These are phyloP conservation scores for Hapalemur alaotrensis DNA, from an alignment of 2,797 vertebrate genomes.

Conservation along the genomic window DNA sequence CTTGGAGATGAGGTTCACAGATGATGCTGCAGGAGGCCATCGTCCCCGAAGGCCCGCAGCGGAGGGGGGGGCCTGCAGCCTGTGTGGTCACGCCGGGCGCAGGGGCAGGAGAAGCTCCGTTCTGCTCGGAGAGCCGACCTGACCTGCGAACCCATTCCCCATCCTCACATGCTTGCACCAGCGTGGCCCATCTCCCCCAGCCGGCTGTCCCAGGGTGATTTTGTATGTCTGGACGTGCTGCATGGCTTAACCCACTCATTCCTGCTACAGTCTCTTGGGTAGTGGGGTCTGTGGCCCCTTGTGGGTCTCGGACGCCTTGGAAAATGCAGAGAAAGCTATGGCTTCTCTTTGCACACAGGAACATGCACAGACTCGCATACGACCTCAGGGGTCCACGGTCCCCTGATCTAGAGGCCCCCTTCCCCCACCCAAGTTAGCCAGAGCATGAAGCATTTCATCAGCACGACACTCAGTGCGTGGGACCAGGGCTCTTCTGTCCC, in stretches of 20 bases:
- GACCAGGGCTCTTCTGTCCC: neutral
- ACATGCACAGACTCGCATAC: neutral
- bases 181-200: neutral
- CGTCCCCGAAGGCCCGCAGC: neutral
- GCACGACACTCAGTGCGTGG: neutral
- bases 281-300: neutral
- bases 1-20: constrained; percentile 73
- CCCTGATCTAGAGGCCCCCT: neutral
- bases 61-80: neutral
- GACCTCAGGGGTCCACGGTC: neutral
- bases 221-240: too few relatives aligned
- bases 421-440: neutral
- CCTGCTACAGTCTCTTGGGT: neutral
- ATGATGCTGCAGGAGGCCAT: constrained; percentile 28
- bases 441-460: neutral
- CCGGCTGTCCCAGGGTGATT: neutral
- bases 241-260: neutral
- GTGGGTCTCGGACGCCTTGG: neutral
- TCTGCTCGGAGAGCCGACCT: neutral
- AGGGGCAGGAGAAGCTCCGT: neutral
- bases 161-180: neutral
- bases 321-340: neutral
- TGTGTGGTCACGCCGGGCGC: constrained; percentile 47
- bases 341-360: neutral
- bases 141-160: neutral